Percentiles rank a stretch among this genome's conserved stretches.
These are phyloP conservation scores for Heterodera filipjevi DNA, from an alignment of 2,888 invertebrate genomes.

Conservation along the genomic window DNA sequence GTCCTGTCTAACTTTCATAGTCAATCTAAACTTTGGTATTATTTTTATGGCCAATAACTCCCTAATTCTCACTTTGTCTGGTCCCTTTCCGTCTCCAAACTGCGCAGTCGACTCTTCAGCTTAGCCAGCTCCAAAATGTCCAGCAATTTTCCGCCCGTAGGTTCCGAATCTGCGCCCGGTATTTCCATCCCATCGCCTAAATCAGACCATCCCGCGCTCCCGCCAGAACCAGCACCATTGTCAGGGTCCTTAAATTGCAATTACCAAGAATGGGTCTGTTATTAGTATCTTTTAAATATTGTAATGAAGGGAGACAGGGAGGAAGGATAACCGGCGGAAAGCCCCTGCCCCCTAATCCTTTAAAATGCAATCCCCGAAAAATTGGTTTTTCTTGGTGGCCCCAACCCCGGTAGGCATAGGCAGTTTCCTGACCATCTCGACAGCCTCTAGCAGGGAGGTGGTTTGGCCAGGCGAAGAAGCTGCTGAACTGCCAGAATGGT, in stretches of 20 bases:
- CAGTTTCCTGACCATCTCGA: not conserved
- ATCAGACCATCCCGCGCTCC: constrained; percentile 43
- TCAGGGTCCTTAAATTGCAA: constrained; percentile 25
- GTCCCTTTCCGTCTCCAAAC: constrained; percentile 35
- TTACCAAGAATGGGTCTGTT: constrained; percentile 4
- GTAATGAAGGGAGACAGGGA: no score
- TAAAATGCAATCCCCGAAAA: no score
- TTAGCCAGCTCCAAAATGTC: constrained; percentile 40
- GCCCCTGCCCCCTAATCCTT: no score
- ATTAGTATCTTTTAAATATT: no score
- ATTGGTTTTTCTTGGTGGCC: no score
- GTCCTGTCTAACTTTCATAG: constrained; percentile 32
- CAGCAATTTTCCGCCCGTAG: constrained; percentile 11
- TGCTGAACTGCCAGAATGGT: not conserved
- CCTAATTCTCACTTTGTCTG: constrained; percentile 29
- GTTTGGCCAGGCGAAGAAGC: not conserved
- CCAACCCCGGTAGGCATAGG: no score
- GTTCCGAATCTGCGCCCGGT: constrained; percentile 22
- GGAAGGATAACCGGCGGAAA: no score
- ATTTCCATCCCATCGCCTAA: constrained; percentile 35
- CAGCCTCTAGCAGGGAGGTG: not conserved
- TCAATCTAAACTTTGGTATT: constrained; percentile 15
- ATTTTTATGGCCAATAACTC: not conserved
- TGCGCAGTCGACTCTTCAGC: constrained; percentile 38
- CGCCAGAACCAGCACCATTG: constrained; percentile 33